Evolutionary conservation across 2,888 invertebrate species (phyloP).

Genomic region (Laothoe populi): DNA sequence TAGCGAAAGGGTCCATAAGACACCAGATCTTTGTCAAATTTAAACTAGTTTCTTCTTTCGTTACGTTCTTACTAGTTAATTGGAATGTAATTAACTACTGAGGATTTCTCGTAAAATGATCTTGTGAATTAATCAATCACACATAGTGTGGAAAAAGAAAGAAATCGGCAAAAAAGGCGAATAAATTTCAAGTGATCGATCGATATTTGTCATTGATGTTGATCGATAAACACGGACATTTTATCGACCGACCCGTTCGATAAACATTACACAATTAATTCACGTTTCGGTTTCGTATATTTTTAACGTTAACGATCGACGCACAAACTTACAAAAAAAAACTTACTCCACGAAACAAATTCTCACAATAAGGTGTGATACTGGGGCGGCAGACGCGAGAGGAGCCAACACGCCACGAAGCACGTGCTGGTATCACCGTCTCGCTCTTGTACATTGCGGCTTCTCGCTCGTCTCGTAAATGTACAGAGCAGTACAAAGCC

Average conservation of each 20-base stretch:
- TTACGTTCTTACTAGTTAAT: no score
- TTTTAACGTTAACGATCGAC: background rate
- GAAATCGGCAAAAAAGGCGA: no score
- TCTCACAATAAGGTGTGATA: slow-evolving; percentile 73
- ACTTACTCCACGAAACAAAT: slow-evolving; percentile 66
- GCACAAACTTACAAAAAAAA: slow-evolving; percentile 43
- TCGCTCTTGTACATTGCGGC: slow-evolving; percentile 49
- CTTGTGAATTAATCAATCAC: no score
- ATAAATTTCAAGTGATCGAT: no score
- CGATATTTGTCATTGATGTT: slow-evolving; percentile 4
- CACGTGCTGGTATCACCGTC: slow-evolving; percentile 73
- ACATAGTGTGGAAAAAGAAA: no score
- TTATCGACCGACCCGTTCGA: slow-evolving; percentile 15
- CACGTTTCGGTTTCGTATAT: background rate
- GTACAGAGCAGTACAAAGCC: slow-evolving; percentile 21
- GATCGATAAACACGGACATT: slow-evolving; percentile 21
- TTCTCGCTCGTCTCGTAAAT: slow-evolving; percentile 40
- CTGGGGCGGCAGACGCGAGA: slow-evolving; percentile 71
- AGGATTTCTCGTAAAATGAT: no score
- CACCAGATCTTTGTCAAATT: no score
- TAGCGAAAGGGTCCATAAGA: no score
- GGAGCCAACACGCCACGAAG: slow-evolving; percentile 75
- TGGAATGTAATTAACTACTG: no score
- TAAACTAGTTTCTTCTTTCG: no score
- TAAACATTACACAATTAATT: slow-evolving; percentile 23